Base-by-base conservation (phyloP, 2,888 invertebrate genomes). In the Drosophila demipolita region DNA sequence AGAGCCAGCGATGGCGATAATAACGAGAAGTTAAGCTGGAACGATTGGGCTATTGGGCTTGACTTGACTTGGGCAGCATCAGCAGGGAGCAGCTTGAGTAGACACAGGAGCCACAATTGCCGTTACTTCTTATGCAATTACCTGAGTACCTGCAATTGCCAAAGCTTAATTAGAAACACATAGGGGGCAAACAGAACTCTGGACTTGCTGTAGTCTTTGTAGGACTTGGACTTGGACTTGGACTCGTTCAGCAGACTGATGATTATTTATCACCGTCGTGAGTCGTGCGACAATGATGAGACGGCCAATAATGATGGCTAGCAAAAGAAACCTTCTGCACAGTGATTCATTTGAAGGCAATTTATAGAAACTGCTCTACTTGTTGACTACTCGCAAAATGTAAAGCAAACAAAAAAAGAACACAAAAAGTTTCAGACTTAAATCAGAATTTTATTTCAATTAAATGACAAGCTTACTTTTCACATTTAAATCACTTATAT, bases 211-310 rank as follows among this genome's bases (percentile, higher is more conserved):
- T 55, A 59, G 58, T 48, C 59, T 48, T 32, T 33, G 29, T 52
- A 12, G 29, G 32, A 49, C 64, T 42, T 42, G 38, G 73, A 63
- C 40, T 64, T 70, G 54, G 49, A 45, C 60, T 64, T 59, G 52
- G 38, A 64, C 49, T 52, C 59, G 36, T 42, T 58, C 36, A 23
- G 62, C 50, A 45, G 77, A 74, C 88, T 82, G 83, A 88, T 88
- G 89, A 89, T 86, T 86, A 86, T 86, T 88, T 86, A 87, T 87
- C 89, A 90, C 87, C 87, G 89, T 89, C 88, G 85, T 85, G 89
- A 89, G 87, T 87, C 87, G 86, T 90, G 88, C 89, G 87, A 89
- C 87, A 87, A 87, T 87, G 80, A 89, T 78, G 85, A 78, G 83
- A 73, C 75, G 54, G 62, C 72, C 63, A 69, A 66, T 64, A 74